Evolutionary conservation across 2,797 vertebrate genomes (phyloP).

Genomic region (Cossypha heuglini): DNA sequence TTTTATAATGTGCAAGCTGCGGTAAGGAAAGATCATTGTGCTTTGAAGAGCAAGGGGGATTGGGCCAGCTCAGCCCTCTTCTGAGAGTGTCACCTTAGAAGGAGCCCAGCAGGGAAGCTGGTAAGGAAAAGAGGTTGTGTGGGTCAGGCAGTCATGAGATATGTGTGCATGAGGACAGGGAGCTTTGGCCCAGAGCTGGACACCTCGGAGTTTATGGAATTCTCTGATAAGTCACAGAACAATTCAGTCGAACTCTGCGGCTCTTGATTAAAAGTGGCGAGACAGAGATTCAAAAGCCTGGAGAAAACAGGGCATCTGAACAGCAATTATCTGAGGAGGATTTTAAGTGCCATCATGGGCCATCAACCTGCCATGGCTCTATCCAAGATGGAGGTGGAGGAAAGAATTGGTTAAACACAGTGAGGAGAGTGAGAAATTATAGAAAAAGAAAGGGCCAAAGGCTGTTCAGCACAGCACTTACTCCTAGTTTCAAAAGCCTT

Average conservation of each 20-base stretch:
- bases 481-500: not conserved
- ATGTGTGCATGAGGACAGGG: rapidly evolving
- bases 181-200: not conserved
- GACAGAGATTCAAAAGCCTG: not conserved
- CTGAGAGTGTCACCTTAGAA: not conserved
- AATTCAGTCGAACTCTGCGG: rapidly evolving
- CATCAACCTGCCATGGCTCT: not conserved
- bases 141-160: not conserved
- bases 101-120: not conserved
- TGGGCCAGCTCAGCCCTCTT: not conserved
- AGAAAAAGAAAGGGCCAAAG: not conserved
- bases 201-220: not conserved
- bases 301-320: not conserved
- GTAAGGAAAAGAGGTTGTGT: not conserved
- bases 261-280: rapidly evolving
- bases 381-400: not conserved
- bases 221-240: not conserved
- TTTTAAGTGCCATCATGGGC: not conserved
- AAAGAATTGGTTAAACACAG: not conserved
- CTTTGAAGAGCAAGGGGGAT: not conserved
- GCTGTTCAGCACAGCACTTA: not conserved
- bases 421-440: not conserved
- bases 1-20: not conserved
- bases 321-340: not conserved
- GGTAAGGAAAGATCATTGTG: not conserved